Percentiles rank a stretch among this genome's conserved stretches.
These are phyloP conservation scores for Trachelus stipa DNA, from an alignment of 2,888 invertebrate genomes.

Conservation along the genomic window DNA sequence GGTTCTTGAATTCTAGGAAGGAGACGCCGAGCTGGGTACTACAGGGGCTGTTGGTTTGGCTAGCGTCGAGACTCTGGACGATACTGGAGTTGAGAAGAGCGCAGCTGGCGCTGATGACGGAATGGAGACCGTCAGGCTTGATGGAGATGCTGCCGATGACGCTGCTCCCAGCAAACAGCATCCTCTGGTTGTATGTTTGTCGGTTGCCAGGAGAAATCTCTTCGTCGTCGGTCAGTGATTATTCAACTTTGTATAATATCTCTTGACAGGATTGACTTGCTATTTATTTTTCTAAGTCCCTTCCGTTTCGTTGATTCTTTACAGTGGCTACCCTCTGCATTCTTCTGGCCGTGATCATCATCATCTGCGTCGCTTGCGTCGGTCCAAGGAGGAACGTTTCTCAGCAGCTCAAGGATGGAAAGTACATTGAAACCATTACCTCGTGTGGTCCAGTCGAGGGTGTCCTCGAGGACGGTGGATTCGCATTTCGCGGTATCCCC, in stretches of 20 bases:
- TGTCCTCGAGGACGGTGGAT: conserved; percentile 80
- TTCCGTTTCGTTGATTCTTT: conserved; percentile 46
- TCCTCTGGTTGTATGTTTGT: conserved; percentile 47
- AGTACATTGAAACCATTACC: conserved; percentile 78
- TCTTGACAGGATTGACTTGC: not conserved
- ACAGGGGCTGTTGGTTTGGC: conserved; percentile 79
- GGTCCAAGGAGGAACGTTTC: conserved; percentile 70
- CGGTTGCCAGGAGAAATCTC: conserved; percentile 68
- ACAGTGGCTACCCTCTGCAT: conserved; percentile 71
- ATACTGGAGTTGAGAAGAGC: conserved; percentile 75
- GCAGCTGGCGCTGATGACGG: conserved; percentile 73
- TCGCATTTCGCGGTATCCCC: conserved; percentile 85
- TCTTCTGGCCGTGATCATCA: conserved; percentile 73
- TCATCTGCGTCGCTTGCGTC: conserved; percentile 74
- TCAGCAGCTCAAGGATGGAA: conserved; percentile 78
- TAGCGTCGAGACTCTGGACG: conserved; percentile 85
- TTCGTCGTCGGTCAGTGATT: conserved; percentile 72
- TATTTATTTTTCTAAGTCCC: not conserved
- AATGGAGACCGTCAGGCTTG: conserved; percentile 79
- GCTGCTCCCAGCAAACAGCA: conserved; percentile 58
- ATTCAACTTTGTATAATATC: not conserved
- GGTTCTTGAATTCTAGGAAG: conserved; percentile 47
- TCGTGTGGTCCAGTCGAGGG: conserved; percentile 86
- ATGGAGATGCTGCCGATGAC: conserved; percentile 66
- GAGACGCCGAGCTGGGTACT: conserved; percentile 69